Evolutionary conservation across 1,140 invertebrate genomes (phyloP).

Genomic region (Ylistrum balloti): DNA sequence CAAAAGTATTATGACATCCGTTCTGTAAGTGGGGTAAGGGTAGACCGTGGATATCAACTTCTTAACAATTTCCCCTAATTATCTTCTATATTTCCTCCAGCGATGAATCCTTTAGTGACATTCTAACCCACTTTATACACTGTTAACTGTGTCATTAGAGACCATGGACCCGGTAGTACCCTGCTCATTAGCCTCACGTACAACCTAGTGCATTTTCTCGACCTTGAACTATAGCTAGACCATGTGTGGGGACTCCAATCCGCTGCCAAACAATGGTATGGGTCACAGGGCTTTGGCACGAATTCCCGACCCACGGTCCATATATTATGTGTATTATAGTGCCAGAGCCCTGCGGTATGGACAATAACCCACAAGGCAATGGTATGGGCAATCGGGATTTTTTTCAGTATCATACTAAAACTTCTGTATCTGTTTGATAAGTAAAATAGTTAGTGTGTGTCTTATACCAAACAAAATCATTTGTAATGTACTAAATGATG

Average conservation of each 20-base stretch:
- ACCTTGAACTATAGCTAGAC: background rate
- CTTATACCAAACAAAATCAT: too few species aligned
- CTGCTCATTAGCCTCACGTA: background rate
- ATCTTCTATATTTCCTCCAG: constrained; percentile 28
- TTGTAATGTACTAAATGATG: too few species aligned
- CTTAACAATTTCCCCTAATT: constrained; percentile 39
- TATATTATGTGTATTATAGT: too few species aligned
- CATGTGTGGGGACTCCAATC: background rate
- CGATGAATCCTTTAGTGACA: constrained; percentile 22
- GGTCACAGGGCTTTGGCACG: too few species aligned
- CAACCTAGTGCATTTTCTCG: background rate
- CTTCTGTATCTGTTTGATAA: too few species aligned
- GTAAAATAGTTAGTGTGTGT: too few species aligned
- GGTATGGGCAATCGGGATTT: too few species aligned
- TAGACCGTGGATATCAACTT: constrained; percentile 14
- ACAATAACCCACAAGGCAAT: too few species aligned
- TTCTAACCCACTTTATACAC: background rate
- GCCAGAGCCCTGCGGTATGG: too few species aligned
- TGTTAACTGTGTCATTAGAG: constrained; percentile 8
- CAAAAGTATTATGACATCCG: constrained; percentile 26
- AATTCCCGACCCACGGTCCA: too few species aligned
- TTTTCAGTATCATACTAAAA: too few species aligned
- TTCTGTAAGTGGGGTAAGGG: constrained; percentile 22
- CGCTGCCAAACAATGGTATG: background rate
- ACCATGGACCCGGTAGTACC: background rate